Base-by-base conservation (phyloP, 1,140 invertebrate genomes). In the Zeugodacus cucurbitae region DNA sequence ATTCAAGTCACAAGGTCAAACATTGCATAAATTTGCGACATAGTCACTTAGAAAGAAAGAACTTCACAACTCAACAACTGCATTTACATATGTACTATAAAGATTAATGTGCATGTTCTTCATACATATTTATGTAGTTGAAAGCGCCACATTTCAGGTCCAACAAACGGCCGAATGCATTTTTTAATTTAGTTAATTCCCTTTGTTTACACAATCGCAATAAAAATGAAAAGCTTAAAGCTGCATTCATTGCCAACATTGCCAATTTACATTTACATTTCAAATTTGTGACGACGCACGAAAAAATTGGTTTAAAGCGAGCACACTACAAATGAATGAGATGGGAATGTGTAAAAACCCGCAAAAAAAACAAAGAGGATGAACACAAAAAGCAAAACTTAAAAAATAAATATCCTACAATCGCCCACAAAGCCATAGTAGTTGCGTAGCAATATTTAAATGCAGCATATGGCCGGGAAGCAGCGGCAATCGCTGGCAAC, bases 141-240 rank as follows among this genome's bases (percentile, higher is more conserved):
- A 0, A 62, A 62, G 58, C n/a, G 8, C 22, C 58, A 22, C 17
- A 59, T 11, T 59, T 58, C 7, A 67, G 32, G 26, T n/a, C 64
- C 64, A 67, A 32, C 64, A 34, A 67, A 67, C 3, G 26, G 29
- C 29, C 34, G 64, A 67, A 29, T 67, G 64, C 64, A 67, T 32
- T 67, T 67, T 34, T 67, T 67, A 67, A 67, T 67, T 67, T 67
- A 32, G 32, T 67, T 67, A 67, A 67, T 67, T 67, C 64, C 26
- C 64, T 67, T 67, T 67, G 64, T 67, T 67, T 67, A 67, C 64
- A 34, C 64, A 67, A 67, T 29, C 26, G 32, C 14, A 67, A 34
- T 32, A 67, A 67, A 67, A 67, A 32, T 11, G 14, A 67, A 67
- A 14, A 67, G 29, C 26, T 34, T 44, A 74, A 22, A n/a, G 32